Percentiles rank a stretch among this genome's conserved stretches.
These are phyloP conservation scores for Lipophrys pholis DNA, from an alignment of 2,113 vertebrate genomes.

Conservation along the genomic window DNA sequence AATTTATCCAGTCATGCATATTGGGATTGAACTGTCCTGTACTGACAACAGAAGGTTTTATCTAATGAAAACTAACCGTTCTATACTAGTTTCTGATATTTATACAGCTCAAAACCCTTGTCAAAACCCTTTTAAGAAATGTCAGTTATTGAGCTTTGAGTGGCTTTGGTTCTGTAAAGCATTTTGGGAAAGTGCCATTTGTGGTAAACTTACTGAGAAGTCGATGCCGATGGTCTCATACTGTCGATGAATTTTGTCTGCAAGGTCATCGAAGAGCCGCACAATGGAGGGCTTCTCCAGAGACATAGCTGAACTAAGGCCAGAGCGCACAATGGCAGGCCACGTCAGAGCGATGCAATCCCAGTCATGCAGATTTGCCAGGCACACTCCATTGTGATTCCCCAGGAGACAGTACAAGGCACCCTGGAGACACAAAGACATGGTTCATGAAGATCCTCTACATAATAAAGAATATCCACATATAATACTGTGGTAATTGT, in stretches of 20 bases:
- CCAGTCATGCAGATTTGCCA: conserved; percentile 97
- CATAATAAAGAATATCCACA: background rate
- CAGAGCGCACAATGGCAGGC: conserved; percentile 94
- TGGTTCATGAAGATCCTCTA: background rate
- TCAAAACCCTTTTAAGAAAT: no score
- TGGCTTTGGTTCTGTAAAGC: background rate
- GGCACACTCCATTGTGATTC: conserved; percentile 91
- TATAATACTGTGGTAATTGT: background rate
- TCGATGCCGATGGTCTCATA: conserved; percentile 96
- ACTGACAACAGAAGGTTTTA: no score
- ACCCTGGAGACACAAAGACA: conserved; percentile 82
- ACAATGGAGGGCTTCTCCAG: conserved; percentile 97
- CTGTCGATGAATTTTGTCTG: conserved; percentile 96
- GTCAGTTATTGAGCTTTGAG: no score
- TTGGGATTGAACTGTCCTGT: no score
- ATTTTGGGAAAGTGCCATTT: background rate
- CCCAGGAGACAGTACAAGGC: conserved; percentile 98
- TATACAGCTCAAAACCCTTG: no score
- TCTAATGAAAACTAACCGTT: no score
- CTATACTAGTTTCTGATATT: no score
- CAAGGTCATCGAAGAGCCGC: conserved; percentile 95
- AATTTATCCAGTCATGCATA: background rate
- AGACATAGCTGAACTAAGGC: conserved; percentile 95
- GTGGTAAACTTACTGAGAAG: conserved; percentile 87
- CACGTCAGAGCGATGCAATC: conserved; percentile 95